Percentiles rank a stretch among this genome's conserved stretches.
Conservation (phyloP, 2,113 vertebrate species). For the Rhinolophus sinicus region DNA sequence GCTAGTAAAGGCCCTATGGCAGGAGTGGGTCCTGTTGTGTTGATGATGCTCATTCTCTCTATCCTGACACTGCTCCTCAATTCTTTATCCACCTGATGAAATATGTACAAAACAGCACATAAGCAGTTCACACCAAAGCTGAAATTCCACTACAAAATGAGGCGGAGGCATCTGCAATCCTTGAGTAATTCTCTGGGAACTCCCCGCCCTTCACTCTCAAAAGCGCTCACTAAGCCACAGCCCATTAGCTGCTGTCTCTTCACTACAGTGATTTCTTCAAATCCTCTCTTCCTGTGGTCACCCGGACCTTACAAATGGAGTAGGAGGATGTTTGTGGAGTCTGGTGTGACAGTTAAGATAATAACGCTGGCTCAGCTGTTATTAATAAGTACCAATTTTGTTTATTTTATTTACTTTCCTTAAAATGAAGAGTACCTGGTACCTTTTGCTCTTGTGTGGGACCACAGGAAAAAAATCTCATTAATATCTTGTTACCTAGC, state of each 20-base stretch:
- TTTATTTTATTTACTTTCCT: not conserved
- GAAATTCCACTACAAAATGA: not conserved
- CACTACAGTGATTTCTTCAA: not conserved
- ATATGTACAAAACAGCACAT: not conserved
- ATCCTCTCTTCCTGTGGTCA: rapidly evolving
- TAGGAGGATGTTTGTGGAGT: not conserved
- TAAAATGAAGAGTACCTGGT: not conserved
- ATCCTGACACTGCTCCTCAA: not conserved
- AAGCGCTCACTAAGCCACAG: not conserved
- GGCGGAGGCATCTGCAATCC: not conserved
- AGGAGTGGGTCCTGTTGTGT: not conserved
- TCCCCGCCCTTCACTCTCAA: not conserved
- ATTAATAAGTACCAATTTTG: not conserved
- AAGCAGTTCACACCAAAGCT: not conserved
- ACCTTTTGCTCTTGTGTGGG: not conserved
- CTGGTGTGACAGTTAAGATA: not conserved
- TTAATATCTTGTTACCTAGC: not conserved
- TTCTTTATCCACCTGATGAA: not conserved
- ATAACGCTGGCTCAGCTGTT: not conserved
- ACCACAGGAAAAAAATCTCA: not conserved
- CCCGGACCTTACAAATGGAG: not conserved
- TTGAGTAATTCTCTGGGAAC: not conserved
- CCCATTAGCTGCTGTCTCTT: not conserved
- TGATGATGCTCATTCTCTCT: not conserved
- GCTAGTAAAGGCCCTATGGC: not conserved